phyloP scores from a whole-genome alignment of 2,797 vertebrate species.

The Tamandua tetradactyla region DNA sequence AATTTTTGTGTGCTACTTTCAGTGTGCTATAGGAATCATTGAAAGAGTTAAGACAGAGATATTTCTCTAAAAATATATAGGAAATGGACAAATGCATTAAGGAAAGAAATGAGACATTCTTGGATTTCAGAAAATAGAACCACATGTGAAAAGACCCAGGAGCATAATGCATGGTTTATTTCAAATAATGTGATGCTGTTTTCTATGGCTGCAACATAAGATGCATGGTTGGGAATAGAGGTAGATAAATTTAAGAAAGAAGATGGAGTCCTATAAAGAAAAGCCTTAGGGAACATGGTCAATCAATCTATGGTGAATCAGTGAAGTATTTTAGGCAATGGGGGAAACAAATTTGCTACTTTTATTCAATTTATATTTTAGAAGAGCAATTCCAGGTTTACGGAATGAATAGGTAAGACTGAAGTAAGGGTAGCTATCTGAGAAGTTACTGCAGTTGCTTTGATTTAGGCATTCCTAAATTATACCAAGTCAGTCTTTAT shows the following conservation, averaged over 20 bases:
- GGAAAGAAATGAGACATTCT: background rate
- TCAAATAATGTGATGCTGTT: background rate
- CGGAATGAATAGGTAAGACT: background rate
- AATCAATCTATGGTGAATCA: background rate
- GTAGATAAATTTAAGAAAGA: background rate
- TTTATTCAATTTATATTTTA: background rate
- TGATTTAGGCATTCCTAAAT: too few relatives aligned
- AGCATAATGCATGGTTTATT: background rate
- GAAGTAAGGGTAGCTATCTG: background rate
- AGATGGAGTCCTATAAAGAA: background rate
- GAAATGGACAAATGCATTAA: background rate
- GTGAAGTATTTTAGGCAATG: background rate
- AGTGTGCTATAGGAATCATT: too few relatives aligned
- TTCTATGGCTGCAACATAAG: background rate
- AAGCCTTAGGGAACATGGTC: fast-evolving
- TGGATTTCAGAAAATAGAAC: background rate
- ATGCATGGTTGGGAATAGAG: background rate
- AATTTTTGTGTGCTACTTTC: background rate
- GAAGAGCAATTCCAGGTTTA: background rate
- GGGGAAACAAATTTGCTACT: background rate
- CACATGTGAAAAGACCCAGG: background rate
- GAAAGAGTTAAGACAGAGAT: background rate
- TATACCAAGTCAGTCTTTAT: too few relatives aligned
- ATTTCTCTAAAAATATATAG: background rate
- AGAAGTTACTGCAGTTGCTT: background rate